A percentile compares a stretch with the other conserved stretches of the same genome.
Conservation (phyloP, 2,113 vertebrate species). For the Gymnocephalus cernua region DNA sequence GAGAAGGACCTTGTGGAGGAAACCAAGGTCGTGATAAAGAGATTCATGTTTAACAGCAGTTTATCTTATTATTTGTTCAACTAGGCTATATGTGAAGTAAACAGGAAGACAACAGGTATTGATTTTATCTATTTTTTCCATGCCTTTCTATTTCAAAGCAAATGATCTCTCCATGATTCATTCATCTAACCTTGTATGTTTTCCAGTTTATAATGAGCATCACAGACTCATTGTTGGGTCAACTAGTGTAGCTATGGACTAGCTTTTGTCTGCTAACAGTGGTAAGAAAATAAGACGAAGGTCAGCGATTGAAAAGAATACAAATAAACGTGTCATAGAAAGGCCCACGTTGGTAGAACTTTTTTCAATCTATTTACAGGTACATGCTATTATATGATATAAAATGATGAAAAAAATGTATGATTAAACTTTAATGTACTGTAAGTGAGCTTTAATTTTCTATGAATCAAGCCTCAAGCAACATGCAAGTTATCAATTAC, state of each 20-base stretch:
- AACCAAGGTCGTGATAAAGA: too few relatives aligned
- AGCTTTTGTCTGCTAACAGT: not conserved
- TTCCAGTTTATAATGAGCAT: not conserved
- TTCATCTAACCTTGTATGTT: not conserved
- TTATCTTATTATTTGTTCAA: too few relatives aligned
- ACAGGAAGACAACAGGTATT: not conserved
- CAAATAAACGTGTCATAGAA: not conserved
- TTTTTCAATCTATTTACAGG: not conserved
- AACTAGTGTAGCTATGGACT: not conserved
- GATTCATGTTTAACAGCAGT: too few relatives aligned
- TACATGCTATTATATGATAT: not conserved
- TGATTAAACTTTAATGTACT: not conserved
- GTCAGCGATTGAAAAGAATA: not conserved
- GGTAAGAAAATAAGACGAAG: not conserved
- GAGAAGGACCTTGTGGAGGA: too few relatives aligned
- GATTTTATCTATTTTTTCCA: not conserved
- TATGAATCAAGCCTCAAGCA: not conserved
- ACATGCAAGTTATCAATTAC: constrained; percentile 1
- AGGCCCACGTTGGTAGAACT: not conserved
- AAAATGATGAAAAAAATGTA: too few relatives aligned
- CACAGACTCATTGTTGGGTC: not conserved
- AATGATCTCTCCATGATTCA: not conserved
- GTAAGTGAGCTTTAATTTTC: not conserved
- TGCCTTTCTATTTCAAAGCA: not conserved
- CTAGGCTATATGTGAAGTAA: too few relatives aligned